Base-by-base conservation (phyloP, 2,797 vertebrate genomes). In the Octomys mimax region DNA sequence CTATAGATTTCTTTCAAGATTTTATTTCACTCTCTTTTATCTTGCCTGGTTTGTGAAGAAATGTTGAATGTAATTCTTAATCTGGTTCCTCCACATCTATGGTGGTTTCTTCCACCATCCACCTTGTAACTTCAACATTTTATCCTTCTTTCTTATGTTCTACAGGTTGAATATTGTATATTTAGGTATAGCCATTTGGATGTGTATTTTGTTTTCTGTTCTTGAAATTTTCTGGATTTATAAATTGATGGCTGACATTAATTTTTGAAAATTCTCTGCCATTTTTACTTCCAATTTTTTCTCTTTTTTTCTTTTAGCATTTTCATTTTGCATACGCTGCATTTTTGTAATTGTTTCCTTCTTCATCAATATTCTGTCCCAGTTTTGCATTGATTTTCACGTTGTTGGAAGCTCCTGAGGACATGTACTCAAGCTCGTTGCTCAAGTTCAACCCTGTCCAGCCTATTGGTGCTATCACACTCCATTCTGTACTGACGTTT, bases 311-410 rank as follows among this genome's bases (percentile, higher is more conserved):
- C 12, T 12, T 31, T 13, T 28, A 3, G 4, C 16, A 52, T 39
- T 42, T 6, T 21, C 1, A 9, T 70, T 39, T 39, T 11, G 5
- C 9, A 61, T 19, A 39, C 2, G 8, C 16, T 57, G 1, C 1
- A 52, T 52, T 70, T 26, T 70, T 79, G 33, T 61, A n/a, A 39
- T 16, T 5, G 18, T 13, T 8, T 9, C 4, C 24, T 1, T 5
- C 31, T 36, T 92, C 6, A 39, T 87, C 31, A 52, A 16, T 61
- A 49, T 62, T n/a, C 22, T 62, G 24, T 36, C 24, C 11, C 12
- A 21, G 5, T 31, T 61, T 19, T 22, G 26, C 2, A 39, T 36
- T 49, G 14, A 64, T 71, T 86, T 79, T 13, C 14, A 54, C 2
- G 11, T 12, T 10, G 21, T 49, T 77, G 59, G 8, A 79, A 54